A percentile compares a stretch with the other conserved stretches of the same genome.
Evolutionary conservation across 2,797 vertebrate species (phyloP).

Genomic region (Labeo calbasu): DNA sequence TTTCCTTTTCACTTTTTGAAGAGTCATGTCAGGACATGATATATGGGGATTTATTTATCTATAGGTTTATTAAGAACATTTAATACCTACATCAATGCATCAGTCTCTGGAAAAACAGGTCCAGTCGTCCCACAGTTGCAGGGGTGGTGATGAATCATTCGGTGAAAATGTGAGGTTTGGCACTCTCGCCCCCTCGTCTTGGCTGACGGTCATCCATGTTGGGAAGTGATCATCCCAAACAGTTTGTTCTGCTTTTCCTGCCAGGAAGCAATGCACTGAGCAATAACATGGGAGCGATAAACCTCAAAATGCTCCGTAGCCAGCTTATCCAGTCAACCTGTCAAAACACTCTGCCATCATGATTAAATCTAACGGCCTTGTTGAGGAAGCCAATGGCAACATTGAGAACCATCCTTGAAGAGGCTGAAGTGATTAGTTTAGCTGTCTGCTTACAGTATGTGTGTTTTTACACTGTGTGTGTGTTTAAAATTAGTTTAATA

Average conservation of each 20-base stretch:
- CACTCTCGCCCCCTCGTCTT: conserved; percentile 44
- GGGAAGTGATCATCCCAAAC: conserved; percentile 44
- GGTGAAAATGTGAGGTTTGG: conserved; percentile 50
- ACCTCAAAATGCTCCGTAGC: conserved; percentile 9
- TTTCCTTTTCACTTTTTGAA: background rate
- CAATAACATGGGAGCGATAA: conserved; percentile 21
- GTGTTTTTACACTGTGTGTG: background rate
- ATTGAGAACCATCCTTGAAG: conserved; percentile 11
- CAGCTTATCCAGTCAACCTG: conserved; percentile 32
- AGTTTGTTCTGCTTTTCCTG: conserved; percentile 46
- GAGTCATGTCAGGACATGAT: background rate
- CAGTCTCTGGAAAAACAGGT: conserved; percentile 38
- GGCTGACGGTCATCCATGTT: conserved; percentile 32
- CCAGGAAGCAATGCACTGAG: conserved; percentile 33
- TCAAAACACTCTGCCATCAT: conserved; percentile 27
- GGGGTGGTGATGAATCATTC: conserved; percentile 53
- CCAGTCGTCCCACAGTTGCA: conserved; percentile 14
- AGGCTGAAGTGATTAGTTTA: conserved; percentile 10
- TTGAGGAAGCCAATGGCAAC: conserved; percentile 1
- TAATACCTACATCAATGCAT: conserved; percentile 2
- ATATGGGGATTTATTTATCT: background rate
- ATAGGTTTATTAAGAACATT: background rate
- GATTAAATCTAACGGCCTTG: conserved; percentile 7
- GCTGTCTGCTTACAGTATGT: background rate
- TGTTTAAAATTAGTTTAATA: conserved; percentile 9